Base-by-base conservation (phyloP, 64 coral and sea anemone species). In the Orbicella faveolata region DNA sequence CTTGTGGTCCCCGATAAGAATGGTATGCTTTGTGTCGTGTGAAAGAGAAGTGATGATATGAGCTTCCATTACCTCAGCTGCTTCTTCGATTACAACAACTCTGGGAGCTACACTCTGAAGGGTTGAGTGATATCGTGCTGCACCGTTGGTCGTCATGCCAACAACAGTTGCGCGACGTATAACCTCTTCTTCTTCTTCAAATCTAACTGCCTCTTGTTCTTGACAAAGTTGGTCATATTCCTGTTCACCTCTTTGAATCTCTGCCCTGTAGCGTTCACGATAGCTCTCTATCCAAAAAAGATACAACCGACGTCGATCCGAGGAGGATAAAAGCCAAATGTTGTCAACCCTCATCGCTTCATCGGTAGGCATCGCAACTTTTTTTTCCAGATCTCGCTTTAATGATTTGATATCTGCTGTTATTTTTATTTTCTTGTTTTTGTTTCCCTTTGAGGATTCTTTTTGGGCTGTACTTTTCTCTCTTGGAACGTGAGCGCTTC, bases 1-100 rank as follows among this genome's bases (percentile, higher is more conserved):
- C 52, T 93, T 96, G 77, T 96, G 94, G 35, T 96, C 94, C 36
- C 94, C 94, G 36, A 96, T 96, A 36, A 96, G 73, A 87, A 96
- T 93, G 3, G 85, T 70, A 16, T 96, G 94, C 34, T 96, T 69
- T 20, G 91, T 93, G 3, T 83, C 83, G 62, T 81, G 53, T 0
- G 91, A 87, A 33, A 96, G 79, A 25, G 94, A 93, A 6, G 94
- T 96, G 15, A 96, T 75, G 17, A 96, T 96, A 34, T 96, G 94
- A 17, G 94, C 65, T 79, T 94, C 92, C 20, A 94, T 75, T 25
- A 94, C 81, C 59, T 94, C 92, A 48, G 92, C 92, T 18, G 92
- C 92, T 90, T 94, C 92, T 89, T 94, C 92, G 0, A 94, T 83
- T 1, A 94, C 78, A 23, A 94, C 88, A 6, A 90, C 64, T 89